phyloP scores from a whole-genome alignment of 1,140 invertebrate genomes.

The Aporrectodea caliginosa region DNA sequence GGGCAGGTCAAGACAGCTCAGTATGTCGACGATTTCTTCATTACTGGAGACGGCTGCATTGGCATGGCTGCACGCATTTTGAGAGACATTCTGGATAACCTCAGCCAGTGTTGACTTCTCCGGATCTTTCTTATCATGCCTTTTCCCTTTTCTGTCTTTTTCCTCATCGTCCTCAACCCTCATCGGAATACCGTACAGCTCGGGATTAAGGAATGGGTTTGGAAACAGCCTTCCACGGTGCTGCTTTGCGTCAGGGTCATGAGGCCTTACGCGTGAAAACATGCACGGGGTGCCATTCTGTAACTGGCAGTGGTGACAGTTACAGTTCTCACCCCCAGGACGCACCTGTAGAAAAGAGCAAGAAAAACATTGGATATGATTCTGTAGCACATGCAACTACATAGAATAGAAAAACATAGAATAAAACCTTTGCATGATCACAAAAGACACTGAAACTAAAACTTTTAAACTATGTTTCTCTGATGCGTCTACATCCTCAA shows the following conservation, averaged over 20 bases:
- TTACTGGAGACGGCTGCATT: no score
- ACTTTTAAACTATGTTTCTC: no score
- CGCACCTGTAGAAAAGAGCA: background rate
- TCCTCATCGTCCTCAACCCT: background rate
- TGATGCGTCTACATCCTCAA: no score
- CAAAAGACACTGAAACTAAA: no score
- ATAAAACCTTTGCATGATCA: no score
- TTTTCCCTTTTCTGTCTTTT: background rate
- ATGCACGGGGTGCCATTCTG: background rate
- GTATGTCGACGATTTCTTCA: no score
- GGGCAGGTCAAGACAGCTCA: no score
- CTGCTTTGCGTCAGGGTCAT: background rate
- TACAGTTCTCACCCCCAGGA: background rate
- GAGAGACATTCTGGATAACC: background rate
- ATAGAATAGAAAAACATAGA: no score
- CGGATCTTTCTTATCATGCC: background rate
- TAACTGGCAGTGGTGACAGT: background rate
- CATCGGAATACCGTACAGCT: background rate
- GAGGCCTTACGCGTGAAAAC: background rate
- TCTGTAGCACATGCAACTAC: no score
- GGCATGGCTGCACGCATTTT: no score
- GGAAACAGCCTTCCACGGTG: background rate
- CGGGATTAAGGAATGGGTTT: background rate
- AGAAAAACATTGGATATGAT: no score
- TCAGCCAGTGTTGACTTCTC: background rate